Base-by-base conservation (phyloP, 2,113 vertebrate genomes). In the Cinclus cinclus region DNA sequence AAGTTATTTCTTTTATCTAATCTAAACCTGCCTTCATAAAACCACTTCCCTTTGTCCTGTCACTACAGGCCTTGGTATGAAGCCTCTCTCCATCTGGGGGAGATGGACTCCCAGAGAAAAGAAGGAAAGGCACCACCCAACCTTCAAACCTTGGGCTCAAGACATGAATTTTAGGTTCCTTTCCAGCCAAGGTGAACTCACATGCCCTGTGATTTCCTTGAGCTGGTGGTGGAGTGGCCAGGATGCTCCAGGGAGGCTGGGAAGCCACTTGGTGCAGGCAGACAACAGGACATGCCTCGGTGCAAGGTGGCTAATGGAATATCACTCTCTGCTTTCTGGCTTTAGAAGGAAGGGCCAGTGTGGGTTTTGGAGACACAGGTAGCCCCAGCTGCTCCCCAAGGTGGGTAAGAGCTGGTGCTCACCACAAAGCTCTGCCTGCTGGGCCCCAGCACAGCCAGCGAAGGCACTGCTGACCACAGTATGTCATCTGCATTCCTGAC, bases 401-500 rank as follows among this genome's bases (percentile, higher is more conserved):
- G n/a, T 23, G 68, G 58, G 47, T 6, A 39, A 52, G 81, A 69
- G 78, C 49, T 76, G 71, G 59, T 46, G 84, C 9, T 44, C 49
- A 31, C 13, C 50, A 31, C 8, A 33, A 10, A 76, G 53, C 68
- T 65, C 56, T 19, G 56, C 47, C 35, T 27, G 17, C 56, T 1
- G 1, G 31, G 62, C 35, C 39, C 56, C 75, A 63, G 63, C 70
- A 31, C 37, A 63, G 35, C 31, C 69, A 60, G 78, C 30, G 60
- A 53, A 39, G 74, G 62, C 24, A 64, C 56, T 56, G 56, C 46
- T 39, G 55, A 46, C 58, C 70, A 30, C 69, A 68, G 11, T 15
- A 58, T 46, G 44, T 15, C 85, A 35, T 89, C 88, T 83, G 31
- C 81, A 62, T 23, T 89, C 78, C 94, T 94, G 91, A 91, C 91